Conservation (phyloP, 2,888 invertebrate genomes). For the Panzeria rudis region DNA sequence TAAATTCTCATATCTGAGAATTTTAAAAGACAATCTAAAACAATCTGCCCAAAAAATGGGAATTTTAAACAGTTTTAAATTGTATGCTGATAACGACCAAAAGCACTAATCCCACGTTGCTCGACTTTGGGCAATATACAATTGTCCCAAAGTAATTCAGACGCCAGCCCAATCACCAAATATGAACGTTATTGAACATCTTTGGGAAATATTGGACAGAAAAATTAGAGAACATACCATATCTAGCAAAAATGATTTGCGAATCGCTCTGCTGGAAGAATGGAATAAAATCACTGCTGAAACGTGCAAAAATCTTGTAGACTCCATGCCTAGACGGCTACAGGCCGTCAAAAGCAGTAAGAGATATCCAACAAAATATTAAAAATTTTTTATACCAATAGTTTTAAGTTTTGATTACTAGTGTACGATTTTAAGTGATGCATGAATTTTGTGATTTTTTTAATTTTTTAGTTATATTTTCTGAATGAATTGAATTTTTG, state of each 20-base stretch:
- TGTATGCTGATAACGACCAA: too few species aligned
- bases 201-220: constrained; percentile 8
- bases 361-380: constrained; percentile 6
- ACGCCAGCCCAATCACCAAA: constrained; percentile 2
- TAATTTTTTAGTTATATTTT: too few species aligned
- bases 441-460: not conserved
- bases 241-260: constrained; percentile 11
- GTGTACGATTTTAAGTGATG: not conserved
- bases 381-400: not conserved
- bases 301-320: not conserved
- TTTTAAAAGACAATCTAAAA: too few species aligned
- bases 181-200: constrained; percentile 79
- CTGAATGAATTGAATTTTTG: too few species aligned
- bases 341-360: not conserved
- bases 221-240: not conserved
- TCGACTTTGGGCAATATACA: too few species aligned
- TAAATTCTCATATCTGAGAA: too few species aligned
- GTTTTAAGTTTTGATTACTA: not conserved
- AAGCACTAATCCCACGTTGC: too few species aligned
- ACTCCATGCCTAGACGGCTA: not conserved
- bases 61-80: too few species aligned
- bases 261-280: not conserved
- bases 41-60: not conserved
- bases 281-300: not conserved
- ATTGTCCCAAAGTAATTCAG: too few species aligned